These are phyloP conservation scores for Drosophila meridionalis DNA, from an alignment of 2,888 invertebrate species.

Conservation along the genomic window DNA sequence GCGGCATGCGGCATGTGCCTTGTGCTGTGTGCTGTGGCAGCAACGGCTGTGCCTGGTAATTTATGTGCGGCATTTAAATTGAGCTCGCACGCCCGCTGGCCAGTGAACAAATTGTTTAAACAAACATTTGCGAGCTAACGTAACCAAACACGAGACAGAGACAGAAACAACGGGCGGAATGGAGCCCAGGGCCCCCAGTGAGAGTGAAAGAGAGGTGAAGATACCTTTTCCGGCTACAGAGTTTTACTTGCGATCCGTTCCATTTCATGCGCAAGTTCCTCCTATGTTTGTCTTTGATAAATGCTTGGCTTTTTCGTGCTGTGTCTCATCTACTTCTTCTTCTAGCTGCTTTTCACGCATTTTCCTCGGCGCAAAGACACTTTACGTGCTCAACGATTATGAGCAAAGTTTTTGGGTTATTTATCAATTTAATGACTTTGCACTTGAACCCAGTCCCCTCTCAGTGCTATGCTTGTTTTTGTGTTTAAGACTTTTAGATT, in stretches of 20 bases:
- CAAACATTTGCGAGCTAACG: conserved; percentile 50
- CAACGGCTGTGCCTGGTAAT: conserved; percentile 58
- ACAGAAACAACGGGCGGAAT: conserved; percentile 1
- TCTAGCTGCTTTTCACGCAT: conserved; percentile 17
- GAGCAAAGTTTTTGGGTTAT: conserved; percentile 75
- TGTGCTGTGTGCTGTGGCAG: neutral
- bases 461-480: conserved; percentile 14
- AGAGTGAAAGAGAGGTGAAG: neutral
- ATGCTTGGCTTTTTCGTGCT: conserved; percentile 45
- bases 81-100: conserved; percentile 29
- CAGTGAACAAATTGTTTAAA: conserved; percentile 64
- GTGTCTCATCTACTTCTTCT: neutral
- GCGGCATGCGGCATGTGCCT: neutral
- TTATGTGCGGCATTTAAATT: conserved; percentile 80
- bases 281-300: conserved; percentile 58
- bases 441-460: conserved; percentile 41
- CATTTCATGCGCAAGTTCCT: conserved; percentile 23
- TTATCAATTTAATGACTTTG: conserved; percentile 78
- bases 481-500: conserved; percentile 62
- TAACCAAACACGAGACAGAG: conserved; percentile 12
- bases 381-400: conserved; percentile 67
- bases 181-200: neutral
- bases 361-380: conserved; percentile 38
- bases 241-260: conserved; percentile 37
- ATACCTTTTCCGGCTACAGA: conserved; percentile 3